Conservation (phyloP, 2,888 invertebrate species). For the Tiliacea citrago region DNA sequence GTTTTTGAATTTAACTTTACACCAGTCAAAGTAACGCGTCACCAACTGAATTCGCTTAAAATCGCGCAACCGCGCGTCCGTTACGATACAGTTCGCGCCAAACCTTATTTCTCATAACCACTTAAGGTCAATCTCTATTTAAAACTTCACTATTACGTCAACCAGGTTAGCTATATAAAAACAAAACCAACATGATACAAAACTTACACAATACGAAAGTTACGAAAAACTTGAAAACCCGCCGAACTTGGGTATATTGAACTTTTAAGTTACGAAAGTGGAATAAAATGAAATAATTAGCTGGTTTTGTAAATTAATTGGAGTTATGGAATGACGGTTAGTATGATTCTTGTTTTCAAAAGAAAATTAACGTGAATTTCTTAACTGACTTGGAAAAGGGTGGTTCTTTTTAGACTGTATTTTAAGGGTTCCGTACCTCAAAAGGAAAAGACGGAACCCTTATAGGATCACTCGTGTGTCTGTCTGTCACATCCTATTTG, state of each 20-base stretch:
- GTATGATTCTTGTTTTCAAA: not conserved
- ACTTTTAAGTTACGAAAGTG: constrained; percentile 39
- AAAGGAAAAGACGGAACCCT: too few species aligned
- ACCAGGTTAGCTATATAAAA: constrained; percentile 1
- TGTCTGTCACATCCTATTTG: too few species aligned
- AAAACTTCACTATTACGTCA: constrained; percentile 34
- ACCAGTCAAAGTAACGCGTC: too few species aligned
- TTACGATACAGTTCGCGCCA: constrained; percentile 6
- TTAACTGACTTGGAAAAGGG: too few species aligned
- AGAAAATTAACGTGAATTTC: not conserved
- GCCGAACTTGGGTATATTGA: constrained; percentile 20
- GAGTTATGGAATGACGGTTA: constrained; percentile 11
- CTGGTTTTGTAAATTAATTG: not conserved
- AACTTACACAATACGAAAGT: constrained; percentile 35
- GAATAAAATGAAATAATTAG: not conserved
- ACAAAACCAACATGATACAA: constrained; percentile 22
- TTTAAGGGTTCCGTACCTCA: too few species aligned
- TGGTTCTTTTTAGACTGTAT: too few species aligned
- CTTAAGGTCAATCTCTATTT: constrained; percentile 9
- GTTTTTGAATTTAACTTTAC: too few species aligned
- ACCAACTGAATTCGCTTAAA: not conserved
- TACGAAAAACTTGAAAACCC: constrained; percentile 26
- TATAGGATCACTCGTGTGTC: too few species aligned
- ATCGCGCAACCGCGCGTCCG: not conserved
- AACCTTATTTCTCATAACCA: constrained; percentile 6